A percentile compares a stretch with the other conserved stretches of the same genome.
phyloP scores from a whole-genome alignment of 2,797 vertebrate genomes.

The Melanotaenia nigrans region DNA sequence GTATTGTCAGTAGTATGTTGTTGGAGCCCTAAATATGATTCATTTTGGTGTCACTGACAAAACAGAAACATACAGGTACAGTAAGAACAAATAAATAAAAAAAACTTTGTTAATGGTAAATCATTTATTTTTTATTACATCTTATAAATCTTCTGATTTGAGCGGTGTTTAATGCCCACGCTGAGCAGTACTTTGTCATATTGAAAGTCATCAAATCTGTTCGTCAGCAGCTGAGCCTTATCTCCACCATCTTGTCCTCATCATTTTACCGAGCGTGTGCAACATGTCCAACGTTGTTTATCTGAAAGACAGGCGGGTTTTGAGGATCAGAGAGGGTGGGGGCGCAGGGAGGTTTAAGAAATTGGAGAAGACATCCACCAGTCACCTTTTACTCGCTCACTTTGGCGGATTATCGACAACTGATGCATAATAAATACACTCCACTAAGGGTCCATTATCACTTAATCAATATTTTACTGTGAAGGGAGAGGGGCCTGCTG shows the following conservation, averaged over 20 bases:
- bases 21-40: not conserved
- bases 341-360: slow-evolving; percentile 63
- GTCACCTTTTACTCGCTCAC: slow-evolving; percentile 87
- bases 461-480: slow-evolving; percentile 85
- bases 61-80: not conserved
- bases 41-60: not conserved
- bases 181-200: not conserved
- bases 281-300: slow-evolving; percentile 72
- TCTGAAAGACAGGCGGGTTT: slow-evolving; percentile 58
- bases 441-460: slow-evolving; percentile 90
- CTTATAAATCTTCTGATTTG: not conserved
- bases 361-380: slow-evolving; percentile 84
- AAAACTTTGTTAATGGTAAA: not conserved
- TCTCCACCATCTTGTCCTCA: slow-evolving; percentile 71
- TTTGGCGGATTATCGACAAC: slow-evolving; percentile 86
- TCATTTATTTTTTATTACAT: not conserved
- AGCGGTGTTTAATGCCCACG: not conserved
- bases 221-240: slow-evolving; percentile 64
- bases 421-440: slow-evolving; percentile 92
- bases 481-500: slow-evolving; percentile 39
- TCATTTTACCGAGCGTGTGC: slow-evolving; percentile 60
- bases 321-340: slow-evolving; percentile 18
- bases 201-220: slow-evolving; percentile 37
- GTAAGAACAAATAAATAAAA: not conserved
- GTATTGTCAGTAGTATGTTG: not conserved